phyloP scores from a whole-genome alignment of 92 coral and sea anemone genomes.

The Pocillopora meandrina region DNA sequence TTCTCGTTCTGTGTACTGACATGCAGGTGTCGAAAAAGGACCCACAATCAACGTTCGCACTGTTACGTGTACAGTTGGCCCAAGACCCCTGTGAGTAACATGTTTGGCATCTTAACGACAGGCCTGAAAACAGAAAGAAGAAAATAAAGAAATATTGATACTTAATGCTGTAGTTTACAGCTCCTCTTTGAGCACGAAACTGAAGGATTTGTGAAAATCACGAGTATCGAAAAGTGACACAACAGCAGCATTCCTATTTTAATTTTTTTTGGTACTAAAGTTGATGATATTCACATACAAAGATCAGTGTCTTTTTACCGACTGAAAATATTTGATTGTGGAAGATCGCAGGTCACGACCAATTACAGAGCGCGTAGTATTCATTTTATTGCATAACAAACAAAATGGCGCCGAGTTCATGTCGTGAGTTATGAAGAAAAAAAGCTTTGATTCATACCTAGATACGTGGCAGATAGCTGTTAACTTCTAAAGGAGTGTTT shows the following conservation, averaged over 20 bases:
- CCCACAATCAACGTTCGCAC: background rate
- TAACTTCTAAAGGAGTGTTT: too few species aligned
- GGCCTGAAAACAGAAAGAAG: conserved; percentile 5
- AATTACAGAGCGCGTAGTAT: too few species aligned
- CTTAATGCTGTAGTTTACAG: background rate
- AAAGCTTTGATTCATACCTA: too few species aligned
- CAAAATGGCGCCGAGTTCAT: too few species aligned
- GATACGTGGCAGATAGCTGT: too few species aligned
- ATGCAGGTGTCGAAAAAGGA: background rate
- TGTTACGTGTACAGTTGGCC: conserved; percentile 11
- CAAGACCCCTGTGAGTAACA: conserved; percentile 33
- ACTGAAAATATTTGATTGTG: too few species aligned
- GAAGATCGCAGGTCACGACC: too few species aligned
- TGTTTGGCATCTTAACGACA: conserved; percentile 17
- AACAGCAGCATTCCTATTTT: too few species aligned
- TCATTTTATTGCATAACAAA: too few species aligned
- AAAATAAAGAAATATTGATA: background rate
- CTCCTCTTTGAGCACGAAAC: background rate
- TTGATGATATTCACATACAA: too few species aligned
- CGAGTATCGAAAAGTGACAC: background rate
- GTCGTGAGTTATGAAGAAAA: too few species aligned
- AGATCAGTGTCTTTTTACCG: too few species aligned
- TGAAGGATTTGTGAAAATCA: background rate
- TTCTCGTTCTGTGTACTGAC: conserved; percentile 9
- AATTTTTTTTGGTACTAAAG: background rate